These are phyloP conservation scores for Dryomyza anilis DNA, from an alignment of 2,888 invertebrate genomes.

Conservation along the genomic window DNA sequence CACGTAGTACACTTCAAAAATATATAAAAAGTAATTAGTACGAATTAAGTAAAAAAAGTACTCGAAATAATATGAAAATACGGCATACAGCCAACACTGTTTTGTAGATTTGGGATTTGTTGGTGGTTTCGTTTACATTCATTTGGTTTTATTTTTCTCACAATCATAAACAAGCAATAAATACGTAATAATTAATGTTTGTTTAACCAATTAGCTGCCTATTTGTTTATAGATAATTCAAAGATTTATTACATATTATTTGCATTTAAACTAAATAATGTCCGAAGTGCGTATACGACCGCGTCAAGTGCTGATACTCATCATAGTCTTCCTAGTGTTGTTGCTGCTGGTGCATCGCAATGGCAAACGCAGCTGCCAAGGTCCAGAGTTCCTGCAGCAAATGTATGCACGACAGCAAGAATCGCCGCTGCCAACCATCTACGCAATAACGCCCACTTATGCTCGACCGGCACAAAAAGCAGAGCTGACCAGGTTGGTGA, in stretches of 20 bases:
- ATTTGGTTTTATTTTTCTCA: too few relatives aligned
- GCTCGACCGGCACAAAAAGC: conserved; percentile 88
- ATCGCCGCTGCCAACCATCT: conserved; percentile 71
- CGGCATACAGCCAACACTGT: too few relatives aligned
- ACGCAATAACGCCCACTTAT: conserved; percentile 92
- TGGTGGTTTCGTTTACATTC: too few relatives aligned
- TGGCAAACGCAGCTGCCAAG: conserved; percentile 49
- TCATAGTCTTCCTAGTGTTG: conserved; percentile 51
- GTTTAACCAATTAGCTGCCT: conserved; percentile 3
- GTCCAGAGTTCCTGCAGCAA: conserved; percentile 51
- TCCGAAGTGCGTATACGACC: conserved; percentile 57
- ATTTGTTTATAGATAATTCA: too few relatives aligned
- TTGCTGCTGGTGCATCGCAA: conserved; percentile 55
- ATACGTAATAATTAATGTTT: neutral
- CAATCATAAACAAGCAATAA: too few relatives aligned
- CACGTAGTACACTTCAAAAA: too few relatives aligned
- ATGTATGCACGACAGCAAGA: conserved; percentile 44
- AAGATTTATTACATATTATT: neutral
- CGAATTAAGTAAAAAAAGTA: too few relatives aligned
- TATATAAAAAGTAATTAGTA: too few relatives aligned
- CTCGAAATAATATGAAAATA: too few relatives aligned
- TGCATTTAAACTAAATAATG: conserved; percentile 38
- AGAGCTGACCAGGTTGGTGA: conserved; percentile 77
- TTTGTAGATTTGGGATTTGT: too few relatives aligned
- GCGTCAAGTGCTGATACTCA: conserved; percentile 54